phyloP scores from a whole-genome alignment of 2,888 invertebrate genomes.

The Hirtodrosophila alboralis region DNA sequence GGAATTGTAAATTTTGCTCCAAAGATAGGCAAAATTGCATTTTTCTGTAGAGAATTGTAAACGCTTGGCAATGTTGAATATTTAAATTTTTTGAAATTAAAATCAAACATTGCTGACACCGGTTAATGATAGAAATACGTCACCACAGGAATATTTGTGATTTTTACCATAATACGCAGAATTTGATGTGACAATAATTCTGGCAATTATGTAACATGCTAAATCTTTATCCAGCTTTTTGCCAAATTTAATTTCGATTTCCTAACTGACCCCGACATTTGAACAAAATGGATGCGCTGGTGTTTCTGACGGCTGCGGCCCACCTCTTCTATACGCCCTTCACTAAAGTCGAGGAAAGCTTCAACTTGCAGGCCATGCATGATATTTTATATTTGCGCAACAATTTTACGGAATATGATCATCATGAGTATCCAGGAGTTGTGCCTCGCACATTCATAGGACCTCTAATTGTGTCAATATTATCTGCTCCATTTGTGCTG shows the following conservation, averaged over 20 bases:
- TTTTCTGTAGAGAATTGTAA: conserved; percentile 8
- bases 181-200: conserved; percentile 39
- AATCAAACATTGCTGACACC: conserved; percentile 18
- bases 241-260: conserved; percentile 17
- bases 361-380: conserved; percentile 99
- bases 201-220: conserved; percentile 63
- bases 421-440: conserved; percentile 98
- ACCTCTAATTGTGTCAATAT: conserved; percentile 90
- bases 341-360: conserved; percentile 99
- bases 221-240: conserved; percentile 17
- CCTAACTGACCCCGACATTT: neutral
- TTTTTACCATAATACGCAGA: conserved; percentile 32
- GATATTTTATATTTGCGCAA: conserved; percentile 95
- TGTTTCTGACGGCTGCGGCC: conserved; percentile 90
- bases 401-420: conserved; percentile 97
- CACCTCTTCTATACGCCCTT: conserved; percentile 95
- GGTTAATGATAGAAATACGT: conserved; percentile 26
- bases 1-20: conserved; percentile 58
- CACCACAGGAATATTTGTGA: conserved; percentile 36
- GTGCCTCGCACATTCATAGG: conserved; percentile 98
- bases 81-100: conserved; percentile 6
- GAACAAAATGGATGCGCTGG: conserved; percentile 88
- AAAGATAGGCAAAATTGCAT: conserved; percentile 27
- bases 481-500: conserved; percentile 91
- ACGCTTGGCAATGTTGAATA: conserved; percentile 29